Base-by-base conservation (phyloP, 2,888 invertebrate species). In the Taphrorychus bicolor region DNA sequence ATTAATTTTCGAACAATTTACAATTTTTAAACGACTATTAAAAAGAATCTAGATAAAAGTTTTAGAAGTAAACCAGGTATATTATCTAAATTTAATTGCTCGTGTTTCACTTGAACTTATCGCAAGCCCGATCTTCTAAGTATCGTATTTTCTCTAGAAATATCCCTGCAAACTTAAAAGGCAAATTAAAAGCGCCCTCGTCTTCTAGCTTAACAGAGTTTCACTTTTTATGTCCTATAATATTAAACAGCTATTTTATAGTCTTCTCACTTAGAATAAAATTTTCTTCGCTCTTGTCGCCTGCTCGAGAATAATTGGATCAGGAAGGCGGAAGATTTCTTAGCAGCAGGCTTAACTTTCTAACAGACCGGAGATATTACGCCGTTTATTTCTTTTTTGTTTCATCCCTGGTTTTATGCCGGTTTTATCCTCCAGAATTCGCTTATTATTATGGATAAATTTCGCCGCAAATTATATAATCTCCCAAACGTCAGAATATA, bases 201-300 rank as follows among this genome's bases (percentile, higher is more conserved):
- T 51, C 41, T 14, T 52, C 41, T 52, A 53, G 21, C 23, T 60
- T 21, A 9, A 41, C 19, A 51, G 22, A 59, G 17, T 59, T 59
- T 60, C 18, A 42, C 53, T 60, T 60, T 60, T 60, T 60, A 53
- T 53, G 32, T 53, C n/a, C 52, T 41, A 17, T 45, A 23, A 54
- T 54, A 61, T 61, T 61, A 54, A 61, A 54, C 45, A 61, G 61
- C 61, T 61, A 45, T 45, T 45, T 45, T 45, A 45, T 14, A 45
- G 45, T 14, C 45, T 45, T 14, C 45, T 45, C 45, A 45, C 45
- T 45, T 23, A 23, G 24, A 23, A 21, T 53, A 53, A 53, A 53
- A 61, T 45, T 16, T 45, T 45, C 17, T 17, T 14, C 11, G 45
- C 45, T 45, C 17, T 14, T 45, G 16, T 14, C 45, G 45, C 17